These are phyloP conservation scores for Halocaridina rubra DNA, from an alignment of 2,888 invertebrate genomes.

Conservation along the genomic window DNA sequence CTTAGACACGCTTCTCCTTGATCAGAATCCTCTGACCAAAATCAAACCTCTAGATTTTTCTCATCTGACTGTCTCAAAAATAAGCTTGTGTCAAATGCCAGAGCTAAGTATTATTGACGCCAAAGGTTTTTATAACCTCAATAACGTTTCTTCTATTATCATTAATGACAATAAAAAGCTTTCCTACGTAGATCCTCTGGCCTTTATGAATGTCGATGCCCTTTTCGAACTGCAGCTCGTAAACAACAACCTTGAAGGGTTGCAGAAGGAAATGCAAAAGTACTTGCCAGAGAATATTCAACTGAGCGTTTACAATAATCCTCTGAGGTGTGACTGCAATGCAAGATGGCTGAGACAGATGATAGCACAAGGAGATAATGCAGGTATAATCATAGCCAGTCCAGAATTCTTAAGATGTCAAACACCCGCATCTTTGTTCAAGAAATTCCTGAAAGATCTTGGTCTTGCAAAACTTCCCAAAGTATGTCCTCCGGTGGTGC, in stretches of 20 bases:
- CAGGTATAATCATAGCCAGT: constrained; percentile 58
- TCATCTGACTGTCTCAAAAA: constrained; percentile 66
- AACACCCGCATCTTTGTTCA: constrained; percentile 65
- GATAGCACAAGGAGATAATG: constrained; percentile 40
- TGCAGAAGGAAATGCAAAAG: constrained; percentile 67
- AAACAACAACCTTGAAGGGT: constrained; percentile 68
- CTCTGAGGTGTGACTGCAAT: constrained; percentile 70
- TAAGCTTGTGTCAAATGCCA: constrained; percentile 68
- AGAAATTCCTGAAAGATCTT: constrained; percentile 65
- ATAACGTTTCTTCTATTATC: constrained; percentile 67
- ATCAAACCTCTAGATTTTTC: constrained; percentile 65
- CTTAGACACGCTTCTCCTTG: constrained; percentile 37
- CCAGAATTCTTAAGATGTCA: constrained; percentile 67
- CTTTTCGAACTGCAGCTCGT: constrained; percentile 68
- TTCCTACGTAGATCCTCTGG: constrained; percentile 68
- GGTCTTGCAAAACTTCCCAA: constrained; percentile 65
- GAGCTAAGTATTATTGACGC: constrained; percentile 68
- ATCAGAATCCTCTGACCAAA: constrained; percentile 60
- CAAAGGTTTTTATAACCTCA: constrained; percentile 68
- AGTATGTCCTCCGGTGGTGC: constrained; percentile 66
- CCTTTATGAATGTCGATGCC: constrained; percentile 68
- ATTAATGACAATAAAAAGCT: constrained; percentile 69
- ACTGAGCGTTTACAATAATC: constrained; percentile 69
- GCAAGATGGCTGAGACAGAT: constrained; percentile 66
- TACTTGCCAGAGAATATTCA: constrained; percentile 66